A percentile compares a stretch with the other conserved stretches of the same genome.
Evolutionary conservation across 2,888 invertebrate genomes (phyloP).

Genomic region (Cephus nigrinus): DNA sequence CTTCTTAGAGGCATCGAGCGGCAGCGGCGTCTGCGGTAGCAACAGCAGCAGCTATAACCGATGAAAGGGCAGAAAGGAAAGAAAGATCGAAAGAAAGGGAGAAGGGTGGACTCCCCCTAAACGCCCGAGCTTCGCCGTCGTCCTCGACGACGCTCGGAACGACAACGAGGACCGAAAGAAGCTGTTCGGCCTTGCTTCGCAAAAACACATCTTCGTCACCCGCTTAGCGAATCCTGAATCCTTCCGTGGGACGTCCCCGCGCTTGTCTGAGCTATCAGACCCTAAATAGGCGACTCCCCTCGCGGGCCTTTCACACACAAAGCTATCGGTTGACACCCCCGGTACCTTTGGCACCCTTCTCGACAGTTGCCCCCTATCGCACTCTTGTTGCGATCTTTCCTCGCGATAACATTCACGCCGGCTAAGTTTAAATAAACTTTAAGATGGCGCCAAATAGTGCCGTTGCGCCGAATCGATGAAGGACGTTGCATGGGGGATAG

Average conservation of each 20-base stretch:
- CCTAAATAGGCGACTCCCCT: conserved; percentile 30
- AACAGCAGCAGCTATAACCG: conserved; percentile 26
- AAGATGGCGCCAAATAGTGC: conserved; percentile 6
- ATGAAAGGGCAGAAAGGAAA: conserved; percentile 48
- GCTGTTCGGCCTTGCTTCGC: conserved; percentile 12
- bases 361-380: conserved; percentile 24
- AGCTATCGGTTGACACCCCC: conserved; percentile 26
- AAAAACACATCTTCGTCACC: conserved; percentile 37
- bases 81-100: conserved; percentile 44
- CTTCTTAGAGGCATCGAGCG: conserved; percentile 16
- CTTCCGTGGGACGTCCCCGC: conserved; percentile 6
- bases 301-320: conserved; percentile 22
- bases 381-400: no score
- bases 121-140: neutral
- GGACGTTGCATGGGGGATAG: no score
- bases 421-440: conserved; percentile 34
- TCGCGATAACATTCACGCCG: conserved; percentile 32
- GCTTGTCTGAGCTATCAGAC: conserved; percentile 29
- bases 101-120: conserved; percentile 1
- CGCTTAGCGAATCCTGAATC: conserved; percentile 6
- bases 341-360: conserved; percentile 14
- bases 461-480: no score
- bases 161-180: conserved; percentile 18
- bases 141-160: conserved; percentile 22
- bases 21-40: neutral